Evolutionary conservation across 2,113 vertebrate genomes (phyloP).

Genomic region (Tinamus guttatus): DNA sequence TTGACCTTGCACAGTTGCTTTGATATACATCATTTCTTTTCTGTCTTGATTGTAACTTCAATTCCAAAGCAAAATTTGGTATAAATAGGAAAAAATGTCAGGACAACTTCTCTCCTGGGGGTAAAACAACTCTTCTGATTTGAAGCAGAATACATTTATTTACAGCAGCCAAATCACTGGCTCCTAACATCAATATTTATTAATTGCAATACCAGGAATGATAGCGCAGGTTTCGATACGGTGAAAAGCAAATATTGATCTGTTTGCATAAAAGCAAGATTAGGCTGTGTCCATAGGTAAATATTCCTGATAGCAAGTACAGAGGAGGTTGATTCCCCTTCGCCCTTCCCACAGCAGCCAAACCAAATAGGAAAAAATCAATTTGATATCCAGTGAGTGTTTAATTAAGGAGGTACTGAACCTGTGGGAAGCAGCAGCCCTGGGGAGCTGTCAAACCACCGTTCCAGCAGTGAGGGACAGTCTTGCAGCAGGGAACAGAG

Average conservation of each 20-base stretch:
- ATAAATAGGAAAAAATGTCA: not conserved
- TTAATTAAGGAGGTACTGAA: conserved; percentile 8
- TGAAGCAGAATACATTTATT: not conserved
- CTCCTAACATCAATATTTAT: not conserved
- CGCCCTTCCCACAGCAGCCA: not conserved
- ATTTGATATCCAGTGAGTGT: not conserved
- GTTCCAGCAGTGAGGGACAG: not conserved
- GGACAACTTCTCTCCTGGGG: not conserved
- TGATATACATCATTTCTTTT: not conserved
- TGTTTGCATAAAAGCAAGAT: conserved; percentile 33
- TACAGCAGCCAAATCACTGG: not conserved
- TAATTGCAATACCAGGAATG: conserved; percentile 36
- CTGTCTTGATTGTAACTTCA: not conserved
- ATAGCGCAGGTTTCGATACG: not conserved
- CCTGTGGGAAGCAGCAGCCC: not conserved
- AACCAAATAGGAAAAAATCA: not conserved
- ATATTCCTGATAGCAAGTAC: not conserved
- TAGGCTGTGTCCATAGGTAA: conserved; percentile 17
- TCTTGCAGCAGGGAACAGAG: not conserved
- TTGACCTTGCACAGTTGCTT: not conserved
- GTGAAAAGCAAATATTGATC: conserved; percentile 56
- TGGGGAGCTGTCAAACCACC: not conserved
- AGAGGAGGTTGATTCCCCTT: conserved; percentile 7
- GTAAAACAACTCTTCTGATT: not conserved
- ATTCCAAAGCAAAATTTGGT: not conserved